Percentiles rank a stretch among this genome's conserved stretches.
Conservation (phyloP, 2,888 invertebrate species). For the Tyria jacobaeae region DNA sequence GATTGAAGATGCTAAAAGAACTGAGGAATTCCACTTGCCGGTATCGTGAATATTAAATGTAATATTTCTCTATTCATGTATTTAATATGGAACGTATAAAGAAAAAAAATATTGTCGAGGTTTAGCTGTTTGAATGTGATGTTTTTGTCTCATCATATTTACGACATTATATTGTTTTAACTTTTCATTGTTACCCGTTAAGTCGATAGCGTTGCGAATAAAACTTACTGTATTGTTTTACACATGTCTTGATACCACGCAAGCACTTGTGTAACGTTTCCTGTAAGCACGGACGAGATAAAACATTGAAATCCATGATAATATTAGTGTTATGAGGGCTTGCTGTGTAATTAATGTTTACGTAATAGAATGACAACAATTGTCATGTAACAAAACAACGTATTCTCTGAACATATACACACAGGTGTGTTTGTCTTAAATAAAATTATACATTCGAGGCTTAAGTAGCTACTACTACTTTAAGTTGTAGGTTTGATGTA, state of each 20-base stretch:
- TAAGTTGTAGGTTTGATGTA: too few species aligned
- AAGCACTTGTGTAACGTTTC: neutral
- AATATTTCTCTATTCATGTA: neutral
- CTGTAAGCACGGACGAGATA: neutral
- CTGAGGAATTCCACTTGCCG: too few species aligned
- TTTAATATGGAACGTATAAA: neutral
- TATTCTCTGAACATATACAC: neutral
- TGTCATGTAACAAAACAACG: constrained; percentile 8
- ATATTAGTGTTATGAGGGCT: constrained; percentile 7
- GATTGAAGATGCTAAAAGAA: too few species aligned
- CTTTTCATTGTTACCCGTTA: neutral
- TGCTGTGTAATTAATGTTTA: constrained; percentile 8
- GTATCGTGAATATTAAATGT: too few species aligned
- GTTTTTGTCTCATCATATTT: neutral
- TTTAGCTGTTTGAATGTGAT: neutral
- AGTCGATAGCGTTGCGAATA: neutral
- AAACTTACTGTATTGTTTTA: constrained; percentile 4
- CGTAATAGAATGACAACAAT: constrained; percentile 7
- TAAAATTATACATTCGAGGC: neutral
- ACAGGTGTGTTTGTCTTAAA: neutral
- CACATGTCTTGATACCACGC: neutral
- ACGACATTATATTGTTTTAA: neutral
- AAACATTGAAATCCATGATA: constrained; percentile 3
- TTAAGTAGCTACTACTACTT: neutral
- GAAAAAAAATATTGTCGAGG: neutral